Evolutionary conservation across 2,113 vertebrate genomes (phyloP).

Genomic region (Carlito syrichta): DNA sequence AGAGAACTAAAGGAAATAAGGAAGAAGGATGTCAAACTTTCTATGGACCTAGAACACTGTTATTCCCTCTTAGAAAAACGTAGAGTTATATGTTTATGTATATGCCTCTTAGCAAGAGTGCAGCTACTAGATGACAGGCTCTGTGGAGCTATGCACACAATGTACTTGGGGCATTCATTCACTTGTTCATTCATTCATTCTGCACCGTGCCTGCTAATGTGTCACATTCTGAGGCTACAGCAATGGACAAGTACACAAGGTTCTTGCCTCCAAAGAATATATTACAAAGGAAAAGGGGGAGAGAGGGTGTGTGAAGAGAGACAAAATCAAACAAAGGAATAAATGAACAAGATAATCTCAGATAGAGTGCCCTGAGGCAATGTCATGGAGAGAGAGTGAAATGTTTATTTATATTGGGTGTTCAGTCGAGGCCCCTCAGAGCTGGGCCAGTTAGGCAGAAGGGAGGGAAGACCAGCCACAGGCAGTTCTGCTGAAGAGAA

Average conservation of each 20-base stretch:
- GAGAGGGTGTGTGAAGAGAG: neutral
- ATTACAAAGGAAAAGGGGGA: neutral
- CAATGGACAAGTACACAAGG: neutral
- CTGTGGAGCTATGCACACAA: rapidly evolving
- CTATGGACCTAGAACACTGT: neutral
- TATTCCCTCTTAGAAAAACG: neutral
- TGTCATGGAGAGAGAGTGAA: too few relatives aligned
- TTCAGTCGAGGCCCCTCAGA: neutral
- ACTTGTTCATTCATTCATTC: neutral
- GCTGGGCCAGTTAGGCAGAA: neutral
- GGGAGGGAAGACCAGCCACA: too few relatives aligned
- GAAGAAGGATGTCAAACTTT: neutral
- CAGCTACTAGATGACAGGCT: neutral
- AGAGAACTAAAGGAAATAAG: neutral
- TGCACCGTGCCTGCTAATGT: neutral
- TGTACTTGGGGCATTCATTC: neutral
- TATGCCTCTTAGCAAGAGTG: neutral
- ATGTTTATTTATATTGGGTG: neutral
- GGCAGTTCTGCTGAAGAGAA: neutral
- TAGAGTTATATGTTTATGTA: neutral
- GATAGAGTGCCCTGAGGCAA: neutral
- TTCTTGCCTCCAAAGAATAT: neutral
- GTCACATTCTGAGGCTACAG: neutral
- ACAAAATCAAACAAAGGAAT: neutral
- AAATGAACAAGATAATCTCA: neutral